phyloP scores from a whole-genome alignment of 53 echinoderm and acorn worm species.

The Hippasteria phrygiana region DNA sequence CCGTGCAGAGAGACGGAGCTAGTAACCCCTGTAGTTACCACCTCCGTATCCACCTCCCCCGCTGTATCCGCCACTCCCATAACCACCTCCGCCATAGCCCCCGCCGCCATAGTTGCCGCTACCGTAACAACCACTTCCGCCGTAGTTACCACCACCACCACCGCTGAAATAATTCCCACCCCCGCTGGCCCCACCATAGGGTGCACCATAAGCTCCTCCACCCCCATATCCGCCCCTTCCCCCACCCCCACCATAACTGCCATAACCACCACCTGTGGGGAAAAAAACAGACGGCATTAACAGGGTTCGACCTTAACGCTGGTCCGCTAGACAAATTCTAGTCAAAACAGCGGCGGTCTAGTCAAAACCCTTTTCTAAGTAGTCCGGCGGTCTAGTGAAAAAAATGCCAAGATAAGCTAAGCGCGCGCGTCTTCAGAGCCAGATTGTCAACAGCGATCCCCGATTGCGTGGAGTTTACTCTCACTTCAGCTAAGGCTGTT shows the following conservation, averaged over 20 bases:
- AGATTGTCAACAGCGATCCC: too few relatives aligned
- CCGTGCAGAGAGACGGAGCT: constrained; percentile 6
- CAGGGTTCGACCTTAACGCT: too few relatives aligned
- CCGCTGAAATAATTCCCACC: not conserved
- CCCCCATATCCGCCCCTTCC: constrained; percentile 8
- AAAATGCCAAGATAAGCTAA: too few relatives aligned
- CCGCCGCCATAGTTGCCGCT: constrained; percentile 8
- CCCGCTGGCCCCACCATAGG: not conserved
- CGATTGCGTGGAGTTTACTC: too few relatives aligned
- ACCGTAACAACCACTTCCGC: constrained; percentile 15
- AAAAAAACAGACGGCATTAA: not conserved
- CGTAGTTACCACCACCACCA: not conserved
- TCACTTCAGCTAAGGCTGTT: too few relatives aligned
- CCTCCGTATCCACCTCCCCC: constrained; percentile 18
- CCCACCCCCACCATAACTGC: not conserved
- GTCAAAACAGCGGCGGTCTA: too few relatives aligned
- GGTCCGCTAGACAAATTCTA: too few relatives aligned
- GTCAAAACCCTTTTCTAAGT: too few relatives aligned
- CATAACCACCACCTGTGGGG: not conserved
- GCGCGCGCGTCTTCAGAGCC: too few relatives aligned
- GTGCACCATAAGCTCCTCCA: not conserved
- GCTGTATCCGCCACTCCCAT: not conserved
- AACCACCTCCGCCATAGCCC: not conserved
- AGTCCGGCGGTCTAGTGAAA: too few relatives aligned
- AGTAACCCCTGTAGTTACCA: constrained; percentile 42